A percentile compares a stretch with the other conserved stretches of the same genome.
These are phyloP conservation scores for Escarpia spicata DNA, from an alignment of 2,888 invertebrate species.

Conservation along the genomic window DNA sequence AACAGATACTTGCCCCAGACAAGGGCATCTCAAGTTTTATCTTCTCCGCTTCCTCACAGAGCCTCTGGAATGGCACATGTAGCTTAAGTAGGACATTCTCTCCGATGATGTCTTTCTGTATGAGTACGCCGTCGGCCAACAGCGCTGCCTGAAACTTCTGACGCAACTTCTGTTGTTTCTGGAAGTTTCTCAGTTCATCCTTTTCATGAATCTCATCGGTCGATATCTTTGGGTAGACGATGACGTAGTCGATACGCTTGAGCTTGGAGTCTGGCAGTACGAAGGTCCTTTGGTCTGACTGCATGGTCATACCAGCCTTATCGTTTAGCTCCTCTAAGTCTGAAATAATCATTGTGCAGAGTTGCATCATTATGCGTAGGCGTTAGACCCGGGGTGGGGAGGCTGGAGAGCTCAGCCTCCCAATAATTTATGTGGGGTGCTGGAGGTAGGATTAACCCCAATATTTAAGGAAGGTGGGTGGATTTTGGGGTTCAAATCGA, in stretches of 20 bases:
- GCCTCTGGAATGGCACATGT: slow-evolving; percentile 58
- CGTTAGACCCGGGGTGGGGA: too few species aligned
- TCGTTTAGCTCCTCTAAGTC: background rate
- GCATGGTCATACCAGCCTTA: background rate
- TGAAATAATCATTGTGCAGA: background rate
- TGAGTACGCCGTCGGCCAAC: slow-evolving; percentile 52
- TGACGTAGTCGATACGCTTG: slow-evolving; percentile 60
- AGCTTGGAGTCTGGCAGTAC: slow-evolving; percentile 38
- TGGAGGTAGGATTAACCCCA: too few species aligned
- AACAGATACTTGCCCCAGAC: slow-evolving; percentile 52
- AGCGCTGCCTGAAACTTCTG: slow-evolving; percentile 52
- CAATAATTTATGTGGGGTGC: too few species aligned
- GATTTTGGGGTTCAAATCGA: too few species aligned
- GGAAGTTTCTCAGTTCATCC: slow-evolving; percentile 28
- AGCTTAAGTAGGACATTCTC: slow-evolving; percentile 46
- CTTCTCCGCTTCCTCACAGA: slow-evolving; percentile 61
- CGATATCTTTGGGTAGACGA: slow-evolving; percentile 47
- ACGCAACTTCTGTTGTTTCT: slow-evolving; percentile 35
- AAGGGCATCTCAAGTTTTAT: slow-evolving; percentile 63
- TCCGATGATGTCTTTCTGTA: slow-evolving; percentile 45
- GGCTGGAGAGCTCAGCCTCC: too few species aligned
- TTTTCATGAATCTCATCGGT: slow-evolving; percentile 14
- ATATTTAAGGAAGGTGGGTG: too few species aligned
- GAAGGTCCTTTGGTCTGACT: background rate
- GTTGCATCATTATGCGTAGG: too few species aligned